Conservation (phyloP, 1,140 invertebrate genomes). For the Apocrypta bakeri region DNA sequence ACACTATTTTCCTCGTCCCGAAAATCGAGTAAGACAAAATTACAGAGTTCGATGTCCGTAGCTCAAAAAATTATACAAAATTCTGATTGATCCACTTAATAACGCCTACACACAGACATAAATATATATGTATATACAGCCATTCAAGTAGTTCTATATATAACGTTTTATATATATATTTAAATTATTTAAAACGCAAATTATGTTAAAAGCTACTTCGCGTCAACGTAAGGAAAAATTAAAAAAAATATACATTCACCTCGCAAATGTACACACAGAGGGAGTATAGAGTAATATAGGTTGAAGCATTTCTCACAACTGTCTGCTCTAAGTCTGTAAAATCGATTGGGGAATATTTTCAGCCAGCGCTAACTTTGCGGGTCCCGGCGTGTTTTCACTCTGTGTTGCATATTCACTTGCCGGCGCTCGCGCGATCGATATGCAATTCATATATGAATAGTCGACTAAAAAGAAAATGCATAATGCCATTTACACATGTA, state of each 20-base stretch:
- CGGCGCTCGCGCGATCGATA: constrained; percentile 1
- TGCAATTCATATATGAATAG: constrained; percentile 11
- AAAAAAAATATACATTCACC: no score
- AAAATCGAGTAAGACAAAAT: no score
- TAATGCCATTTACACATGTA: not conserved
- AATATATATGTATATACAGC: not conserved
- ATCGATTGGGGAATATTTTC: constrained; percentile 22
- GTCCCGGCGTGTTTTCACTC: not conserved
- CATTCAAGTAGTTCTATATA: no score
- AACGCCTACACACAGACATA: not conserved
- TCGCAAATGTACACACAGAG: no score
- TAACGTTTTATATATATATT: no score
- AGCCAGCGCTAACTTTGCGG: constrained; percentile 5
- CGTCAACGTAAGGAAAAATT: no score
- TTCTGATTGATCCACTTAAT: not conserved
- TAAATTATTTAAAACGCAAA: no score
- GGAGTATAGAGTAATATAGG: no score
- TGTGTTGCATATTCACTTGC: not conserved
- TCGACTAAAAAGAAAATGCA: constrained; percentile 6
- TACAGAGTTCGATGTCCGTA: no score
- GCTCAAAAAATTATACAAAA: no score
- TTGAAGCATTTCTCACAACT: not conserved
- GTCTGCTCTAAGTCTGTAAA: not conserved
- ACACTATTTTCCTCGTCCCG: no score
- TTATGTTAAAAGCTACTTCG: no score